phyloP scores from a whole-genome alignment of 2,113 vertebrate genomes.

The Chaetorhynchus papuensis region DNA sequence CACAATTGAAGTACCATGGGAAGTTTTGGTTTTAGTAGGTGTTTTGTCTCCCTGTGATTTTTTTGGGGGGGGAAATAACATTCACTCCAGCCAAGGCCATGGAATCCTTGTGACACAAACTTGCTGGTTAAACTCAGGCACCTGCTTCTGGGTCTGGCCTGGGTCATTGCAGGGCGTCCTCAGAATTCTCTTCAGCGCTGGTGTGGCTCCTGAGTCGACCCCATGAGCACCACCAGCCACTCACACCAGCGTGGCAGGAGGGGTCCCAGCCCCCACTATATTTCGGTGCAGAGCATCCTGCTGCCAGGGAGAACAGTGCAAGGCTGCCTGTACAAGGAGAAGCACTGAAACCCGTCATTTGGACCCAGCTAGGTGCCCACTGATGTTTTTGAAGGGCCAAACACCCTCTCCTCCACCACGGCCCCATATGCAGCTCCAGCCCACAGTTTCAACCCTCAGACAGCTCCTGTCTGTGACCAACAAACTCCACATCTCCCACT shows the following conservation, averaged over 20 bases:
- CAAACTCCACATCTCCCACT: background rate
- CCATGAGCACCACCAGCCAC: background rate
- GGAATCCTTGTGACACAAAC: fast-evolving
- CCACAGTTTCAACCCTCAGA: background rate
- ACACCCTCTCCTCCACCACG: fast-evolving
- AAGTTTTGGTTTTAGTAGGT: background rate
- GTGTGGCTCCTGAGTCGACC: background rate
- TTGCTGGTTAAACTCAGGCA: background rate
- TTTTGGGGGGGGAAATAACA: background rate
- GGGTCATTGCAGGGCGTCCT: background rate
- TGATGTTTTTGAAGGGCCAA: background rate
- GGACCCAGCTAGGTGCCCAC: background rate
- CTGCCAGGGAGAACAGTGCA: background rate
- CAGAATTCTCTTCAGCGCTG: background rate
- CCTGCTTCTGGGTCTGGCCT: no score
- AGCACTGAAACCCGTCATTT: background rate
- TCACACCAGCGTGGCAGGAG: background rate
- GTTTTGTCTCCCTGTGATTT: background rate
- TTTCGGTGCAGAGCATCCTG: background rate
- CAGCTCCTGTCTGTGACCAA: background rate
- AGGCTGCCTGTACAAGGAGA: background rate
- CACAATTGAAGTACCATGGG: background rate
- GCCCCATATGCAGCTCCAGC: fast-evolving
- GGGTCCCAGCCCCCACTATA: background rate
- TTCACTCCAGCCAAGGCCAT: background rate